These are phyloP conservation scores for Oreortyx pictus DNA, from an alignment of 2,797 vertebrate genomes.

Conservation along the genomic window DNA sequence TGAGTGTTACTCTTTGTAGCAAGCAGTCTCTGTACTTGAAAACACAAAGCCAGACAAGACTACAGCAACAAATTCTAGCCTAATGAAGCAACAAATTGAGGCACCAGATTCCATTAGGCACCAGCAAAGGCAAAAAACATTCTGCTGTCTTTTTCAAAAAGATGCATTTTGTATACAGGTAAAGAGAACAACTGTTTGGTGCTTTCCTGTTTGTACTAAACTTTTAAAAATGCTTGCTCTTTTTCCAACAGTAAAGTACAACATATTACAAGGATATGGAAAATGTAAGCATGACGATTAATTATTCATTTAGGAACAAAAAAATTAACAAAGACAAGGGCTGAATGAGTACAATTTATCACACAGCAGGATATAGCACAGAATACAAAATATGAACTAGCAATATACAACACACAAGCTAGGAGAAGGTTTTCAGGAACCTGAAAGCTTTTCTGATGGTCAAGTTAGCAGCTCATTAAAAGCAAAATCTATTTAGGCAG, in stretches of 20 bases:
- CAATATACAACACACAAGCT: neutral
- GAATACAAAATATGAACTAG: neutral
- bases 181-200: neutral
- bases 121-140: conserved; percentile 1
- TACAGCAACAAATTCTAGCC: conserved; percentile 21
- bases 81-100: conserved; percentile 56
- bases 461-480: neutral
- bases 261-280: neutral
- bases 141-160: neutral
- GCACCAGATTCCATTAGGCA: conserved; percentile 18
- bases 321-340: neutral
- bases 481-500: neutral
- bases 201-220: neutral
- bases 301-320: neutral
- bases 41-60: conserved; percentile 21
- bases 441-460: neutral
- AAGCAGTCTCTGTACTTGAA: neutral
- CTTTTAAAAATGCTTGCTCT: neutral
- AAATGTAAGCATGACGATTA: neutral
- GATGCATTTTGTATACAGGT: neutral
- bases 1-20: neutral
- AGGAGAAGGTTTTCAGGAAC: neutral
- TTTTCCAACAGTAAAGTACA: neutral
- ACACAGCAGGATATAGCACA: neutral
- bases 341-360: neutral